Percentiles rank a stretch among this genome's conserved stretches.
These are phyloP conservation scores for Latrodectus elegans DNA, from an alignment of 2,888 invertebrate species.

Conservation along the genomic window DNA sequence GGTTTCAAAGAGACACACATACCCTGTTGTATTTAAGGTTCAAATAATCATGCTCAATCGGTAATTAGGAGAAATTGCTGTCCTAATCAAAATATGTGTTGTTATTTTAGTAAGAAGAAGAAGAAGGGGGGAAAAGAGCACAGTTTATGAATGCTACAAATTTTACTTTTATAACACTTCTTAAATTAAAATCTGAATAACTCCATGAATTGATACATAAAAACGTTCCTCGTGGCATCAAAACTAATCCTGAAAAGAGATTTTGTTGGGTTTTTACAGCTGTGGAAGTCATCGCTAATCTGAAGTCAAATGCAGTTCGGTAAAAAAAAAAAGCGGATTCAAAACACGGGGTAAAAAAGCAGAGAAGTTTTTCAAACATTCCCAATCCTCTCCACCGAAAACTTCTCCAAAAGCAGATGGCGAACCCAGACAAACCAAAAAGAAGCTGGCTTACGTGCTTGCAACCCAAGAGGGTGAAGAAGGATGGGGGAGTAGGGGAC, in stretches of 20 bases:
- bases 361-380: not conserved
- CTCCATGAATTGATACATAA: too few relatives aligned
- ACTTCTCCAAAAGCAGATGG: conserved; percentile 29
- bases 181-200: too few relatives aligned
- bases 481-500: conserved; percentile 22
- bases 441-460: conserved; percentile 4
- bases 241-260: not conserved
- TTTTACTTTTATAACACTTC: too few relatives aligned
- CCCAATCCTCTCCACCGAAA: not conserved
- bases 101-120: too few relatives aligned
- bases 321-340: conserved; percentile 17
- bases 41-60: too few relatives aligned
- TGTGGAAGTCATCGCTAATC: not conserved
- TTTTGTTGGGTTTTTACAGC: not conserved
- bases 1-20: too few relatives aligned
- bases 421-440: conserved; percentile 42
- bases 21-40: too few relatives aligned
- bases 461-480: conserved; percentile 6
- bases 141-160: too few relatives aligned
- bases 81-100: too few relatives aligned
- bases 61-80: too few relatives aligned
- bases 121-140: too few relatives aligned
- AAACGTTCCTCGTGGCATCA: not conserved
- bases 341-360: not conserved
- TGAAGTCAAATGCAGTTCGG: not conserved